Evolutionary conservation across 2,888 invertebrate genomes (phyloP), one percentile per base, ranked within the genome.

Genomic region (Tachina fera): DNA sequence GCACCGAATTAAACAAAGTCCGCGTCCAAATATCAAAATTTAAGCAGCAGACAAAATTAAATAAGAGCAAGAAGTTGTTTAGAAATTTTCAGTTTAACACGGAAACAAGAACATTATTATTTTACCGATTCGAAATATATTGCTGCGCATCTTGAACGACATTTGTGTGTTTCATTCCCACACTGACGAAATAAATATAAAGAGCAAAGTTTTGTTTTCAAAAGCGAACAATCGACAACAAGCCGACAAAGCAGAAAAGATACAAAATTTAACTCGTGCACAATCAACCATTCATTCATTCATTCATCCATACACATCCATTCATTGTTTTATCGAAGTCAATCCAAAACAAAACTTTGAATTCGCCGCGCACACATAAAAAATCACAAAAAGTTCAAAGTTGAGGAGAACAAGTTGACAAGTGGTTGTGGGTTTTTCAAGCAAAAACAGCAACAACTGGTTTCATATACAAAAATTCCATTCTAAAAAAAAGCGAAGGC

Each of bases 141-240:
- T 75, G 68, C 22, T 70, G 70, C 76, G 76, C 82, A 71, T 70
- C 56, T 19, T 9, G 60, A 39, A 63, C 63, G 43, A 71, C 70
- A 63, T 16, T 13, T 65, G 43, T 63, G 43, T 75, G 61, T 70
- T 78, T 51, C 60, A 61, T 51, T 22, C 13, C 31, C 19, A 13
- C 9, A 60, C 14, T 41, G 22, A 22, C 60, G 43, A 68, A 68
- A 58, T 16, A 11, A 39, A 58, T 47, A 49, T 47, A 63, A 65
- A 53, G 56, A 65, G 65, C 31, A 65, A 16, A 61, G 1, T 68
- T 41, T 41, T 77, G 9, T 22, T 13, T 41, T 19, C 10, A 65
- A 56, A 56, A 31, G 45, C 78, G n/a, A 58, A 71, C 61, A 71
- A 71, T 11, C 53, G 51, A 58, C 41, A 53, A 39, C 45, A 53